Evolutionary conservation across 2,797 vertebrate genomes (phyloP), one percentile per base, ranked within the genome.

Genomic region (Leptodactylus fallax): DNA sequence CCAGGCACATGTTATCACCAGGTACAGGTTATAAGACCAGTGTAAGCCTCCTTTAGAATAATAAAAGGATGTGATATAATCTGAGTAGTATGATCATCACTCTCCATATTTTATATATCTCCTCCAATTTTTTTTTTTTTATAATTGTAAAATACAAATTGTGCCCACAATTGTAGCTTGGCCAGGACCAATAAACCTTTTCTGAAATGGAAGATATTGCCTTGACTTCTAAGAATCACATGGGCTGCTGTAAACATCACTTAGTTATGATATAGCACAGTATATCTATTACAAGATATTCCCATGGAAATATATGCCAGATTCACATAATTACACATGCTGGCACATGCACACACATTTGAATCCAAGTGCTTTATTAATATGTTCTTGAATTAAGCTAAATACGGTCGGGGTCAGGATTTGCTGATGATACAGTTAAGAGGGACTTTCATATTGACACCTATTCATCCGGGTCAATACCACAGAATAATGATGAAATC

Each of bases 371-470:
- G 55, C 55, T 77, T 19, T 60, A 77, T 77, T 77, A 65, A 21
- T 85, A 65, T 61, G 47, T 27, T 63, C 83, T 63, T 85, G 45
- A 85, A 77, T 85, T 77, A 49, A 49, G 56, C 17, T 25, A 77
- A 61, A 77, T 76, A 51, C 5, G 69, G 49, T 5, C 47, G 4
- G 72, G 72, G 49, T 76, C 19, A 76, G 19, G 72, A 76, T 51
- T 51, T 76, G 47, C 72, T 76, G 72, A 76, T 76, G 72, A 23
- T 76, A 76, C 47, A 76, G 72, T 85, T 19, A 77, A 77, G 72
- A 77, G 72, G 83, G 58, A 49, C 58, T 85, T 72, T 77, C 58
- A 77, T 77, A 51, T 74, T 77, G 71, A 85, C 83, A 77, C 45
- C 36, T 77, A 63, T 21, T 63, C n/a, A 77, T 61, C 56, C 3